Evolutionary conservation across 2,797 vertebrate species (phyloP).

Genomic region (Loris lydekkerianus): DNA sequence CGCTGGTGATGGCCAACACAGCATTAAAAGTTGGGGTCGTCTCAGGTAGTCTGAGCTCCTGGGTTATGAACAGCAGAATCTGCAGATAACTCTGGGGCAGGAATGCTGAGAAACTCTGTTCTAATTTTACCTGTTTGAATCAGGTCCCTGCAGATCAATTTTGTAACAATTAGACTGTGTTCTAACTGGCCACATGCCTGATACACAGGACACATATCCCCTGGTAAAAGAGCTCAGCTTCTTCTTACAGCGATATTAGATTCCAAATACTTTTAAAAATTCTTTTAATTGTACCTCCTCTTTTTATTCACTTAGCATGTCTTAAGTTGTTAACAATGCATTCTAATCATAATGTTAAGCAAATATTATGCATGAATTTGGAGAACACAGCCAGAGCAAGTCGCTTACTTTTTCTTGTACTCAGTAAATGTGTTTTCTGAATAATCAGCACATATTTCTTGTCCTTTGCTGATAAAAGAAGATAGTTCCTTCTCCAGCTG

Average conservation of each 20-base stretch:
- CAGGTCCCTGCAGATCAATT: not conserved
- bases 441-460: conserved; percentile 88
- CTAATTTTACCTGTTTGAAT: not conserved
- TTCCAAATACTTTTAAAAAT: not conserved
- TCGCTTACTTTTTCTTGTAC: conserved; percentile 90
- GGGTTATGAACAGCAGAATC: not conserved
- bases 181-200: not conserved
- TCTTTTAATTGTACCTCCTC: not conserved
- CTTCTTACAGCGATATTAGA: not conserved
- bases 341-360: not conserved
- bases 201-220: not conserved
- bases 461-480: conserved; percentile 82
- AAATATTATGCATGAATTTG: not conserved
- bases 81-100: not conserved
- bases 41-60: not conserved
- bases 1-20: not conserved
- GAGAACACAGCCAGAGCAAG: not conserved
- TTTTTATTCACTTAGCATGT: conserved; percentile 4
- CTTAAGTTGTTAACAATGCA: not conserved
- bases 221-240: not conserved
- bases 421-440: conserved; percentile 84
- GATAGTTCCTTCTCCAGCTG: conserved; percentile 71
- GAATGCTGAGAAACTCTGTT: not conserved
- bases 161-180: not conserved
- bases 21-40: not conserved